phyloP scores from a whole-genome alignment of 2,113 vertebrate genomes.

The Azemiops feae region DNA sequence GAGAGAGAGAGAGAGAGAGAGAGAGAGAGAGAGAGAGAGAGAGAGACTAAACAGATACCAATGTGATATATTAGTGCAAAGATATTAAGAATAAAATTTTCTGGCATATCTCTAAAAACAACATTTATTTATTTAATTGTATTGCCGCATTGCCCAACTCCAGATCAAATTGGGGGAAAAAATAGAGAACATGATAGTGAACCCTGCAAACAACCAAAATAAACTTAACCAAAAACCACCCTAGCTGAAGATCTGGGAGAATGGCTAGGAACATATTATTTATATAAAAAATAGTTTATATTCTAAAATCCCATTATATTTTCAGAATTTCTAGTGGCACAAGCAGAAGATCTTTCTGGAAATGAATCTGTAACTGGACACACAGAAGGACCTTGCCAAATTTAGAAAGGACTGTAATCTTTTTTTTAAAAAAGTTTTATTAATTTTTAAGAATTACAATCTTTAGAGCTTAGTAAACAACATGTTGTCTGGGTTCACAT shows the following conservation, averaged over 20 bases:
- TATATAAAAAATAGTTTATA: neutral
- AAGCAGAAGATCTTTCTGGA: neutral
- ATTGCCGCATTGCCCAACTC: neutral
- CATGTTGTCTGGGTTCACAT: too few relatives aligned
- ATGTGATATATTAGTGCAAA: neutral
- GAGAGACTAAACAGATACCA: neutral
- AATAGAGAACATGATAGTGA: neutral
- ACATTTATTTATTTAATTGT: neutral
- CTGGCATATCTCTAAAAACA: neutral
- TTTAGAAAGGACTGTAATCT: neutral
- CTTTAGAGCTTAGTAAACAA: too few relatives aligned
- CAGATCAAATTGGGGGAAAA: neutral
- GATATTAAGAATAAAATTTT: neutral
- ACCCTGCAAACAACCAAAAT: neutral
- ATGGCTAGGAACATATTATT: neutral
- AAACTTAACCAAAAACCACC: neutral
- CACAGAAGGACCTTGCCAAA: neutral
- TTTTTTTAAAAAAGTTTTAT: too few relatives aligned
- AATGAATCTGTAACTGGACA: neutral
- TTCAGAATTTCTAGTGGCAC: neutral
- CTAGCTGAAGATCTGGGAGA: neutral
- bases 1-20: too few relatives aligned
- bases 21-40: too few relatives aligned
- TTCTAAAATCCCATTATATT: neutral
- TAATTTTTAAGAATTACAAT: too few relatives aligned